Base-by-base conservation (phyloP, 2,888 invertebrate genomes). In the Diabrotica balteata region DNA sequence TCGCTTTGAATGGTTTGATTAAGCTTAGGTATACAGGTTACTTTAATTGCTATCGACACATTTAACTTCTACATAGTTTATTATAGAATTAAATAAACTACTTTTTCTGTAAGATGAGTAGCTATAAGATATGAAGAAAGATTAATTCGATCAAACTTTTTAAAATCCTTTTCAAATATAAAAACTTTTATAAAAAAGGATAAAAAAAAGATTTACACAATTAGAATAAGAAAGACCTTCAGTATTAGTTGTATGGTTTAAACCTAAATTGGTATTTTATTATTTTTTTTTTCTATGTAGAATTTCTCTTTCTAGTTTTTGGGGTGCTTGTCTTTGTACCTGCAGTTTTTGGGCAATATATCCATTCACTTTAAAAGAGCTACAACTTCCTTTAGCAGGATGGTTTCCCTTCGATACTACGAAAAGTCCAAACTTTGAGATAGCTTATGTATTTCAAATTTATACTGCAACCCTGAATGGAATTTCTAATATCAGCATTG, bases 401-500 rank as follows among this genome's bases (percentile, higher is more conserved):
- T 81, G 86, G 86, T 87, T 85, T 68, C 87, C 87, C 0, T 86
- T 87, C 72, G 80, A 85, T 70, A 83, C 83, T 0, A 78, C 81
- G 0, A 73, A 69, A 61, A 51, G 52, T 46, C 83, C 84, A 0
- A 86, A 86, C 10, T 85, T 83, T 75, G 85, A 86, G 76, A 64
- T 85, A 43, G 85, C 85, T 1, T 87, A 85, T 75, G 66, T 80
- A 1, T 87, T 88, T 73, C 87, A 88, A 75, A 81, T 85, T 1
- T 73, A 82, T 0, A 85, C 85, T 0, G 80, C 87, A 9, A 78
- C 81, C 49, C 74, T 86, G 11, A 85, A 86, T 0, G 88, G 86
- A 0, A 80, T 80, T 64, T 80, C 86, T 66, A 87, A 88, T 77
- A 84, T 87, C 0, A 83, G 83, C 68, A 85, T 87, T 69, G 88